A percentile compares a stretch with the other conserved stretches of the same genome.
Evolutionary conservation across 53 echinoderm and acorn worm species (phyloP).

Genomic region (Patiria pectinifera): DNA sequence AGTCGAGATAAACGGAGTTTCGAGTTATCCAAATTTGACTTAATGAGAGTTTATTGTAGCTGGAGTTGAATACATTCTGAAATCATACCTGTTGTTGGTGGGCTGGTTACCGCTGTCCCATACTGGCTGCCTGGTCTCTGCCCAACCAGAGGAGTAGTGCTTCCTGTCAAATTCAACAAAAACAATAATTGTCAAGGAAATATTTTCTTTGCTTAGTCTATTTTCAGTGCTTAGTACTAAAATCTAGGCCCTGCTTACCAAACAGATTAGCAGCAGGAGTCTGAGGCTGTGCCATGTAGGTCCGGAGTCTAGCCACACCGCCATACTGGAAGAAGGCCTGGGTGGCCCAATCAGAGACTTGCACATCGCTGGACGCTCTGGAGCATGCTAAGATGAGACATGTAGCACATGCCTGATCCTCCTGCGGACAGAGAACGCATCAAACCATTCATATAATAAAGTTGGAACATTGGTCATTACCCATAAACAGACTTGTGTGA

Average conservation of each 20-base stretch:
- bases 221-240: no score
- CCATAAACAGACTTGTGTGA: not conserved
- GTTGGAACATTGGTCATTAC: no score
- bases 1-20: no score
- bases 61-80: no score
- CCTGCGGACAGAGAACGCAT: constrained; percentile 43
- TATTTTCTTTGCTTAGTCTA: not conserved
- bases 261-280: constrained; percentile 78
- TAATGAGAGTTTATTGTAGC: no score
- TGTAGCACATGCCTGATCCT: constrained; percentile 97
- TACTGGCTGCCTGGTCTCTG: constrained; percentile 60
- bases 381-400: constrained; percentile 94
- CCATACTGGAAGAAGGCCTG: constrained; percentile 92
- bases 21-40: no score
- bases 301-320: constrained; percentile 65
- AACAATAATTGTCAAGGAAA: constrained; percentile 4
- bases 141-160: constrained; percentile 81
- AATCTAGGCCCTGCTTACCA: constrained; percentile 57
- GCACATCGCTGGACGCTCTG: constrained; percentile 78
- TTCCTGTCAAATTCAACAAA: constrained; percentile 48
- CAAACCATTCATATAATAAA: not conserved
- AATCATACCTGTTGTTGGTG: constrained; percentile 34
- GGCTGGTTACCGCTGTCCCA: constrained; percentile 18
- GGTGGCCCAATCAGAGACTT: constrained; percentile 89
- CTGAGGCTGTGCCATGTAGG: constrained; percentile 44